These are phyloP conservation scores for Epirrhoe tristata DNA, from an alignment of 2,888 invertebrate genomes.

Conservation along the genomic window DNA sequence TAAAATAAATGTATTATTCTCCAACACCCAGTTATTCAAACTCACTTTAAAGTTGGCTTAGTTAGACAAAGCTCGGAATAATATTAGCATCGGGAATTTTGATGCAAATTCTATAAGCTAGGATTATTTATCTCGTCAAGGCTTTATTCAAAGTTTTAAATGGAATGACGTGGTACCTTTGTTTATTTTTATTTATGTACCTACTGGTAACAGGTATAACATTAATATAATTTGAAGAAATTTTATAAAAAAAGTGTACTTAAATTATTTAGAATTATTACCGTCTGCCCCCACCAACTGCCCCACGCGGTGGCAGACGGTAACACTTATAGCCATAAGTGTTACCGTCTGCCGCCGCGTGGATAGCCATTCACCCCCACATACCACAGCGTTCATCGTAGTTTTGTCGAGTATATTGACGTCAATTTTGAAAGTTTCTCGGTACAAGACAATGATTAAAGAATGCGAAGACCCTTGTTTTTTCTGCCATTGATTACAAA, in stretches of 20 bases:
- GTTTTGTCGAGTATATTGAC: background rate
- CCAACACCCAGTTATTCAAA: slow-evolving; percentile 8
- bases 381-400: no score
- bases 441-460: slow-evolving; percentile 21
- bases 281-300: no score
- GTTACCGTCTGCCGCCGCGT: no score
- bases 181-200: background rate
- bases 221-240: no score
- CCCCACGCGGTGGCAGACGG: no score
- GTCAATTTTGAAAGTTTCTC: background rate
- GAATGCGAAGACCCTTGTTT: slow-evolving; percentile 8
- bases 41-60: slow-evolving; percentile 13
- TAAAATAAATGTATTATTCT: background rate
- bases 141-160: background rate
- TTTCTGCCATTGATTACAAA: slow-evolving; percentile 30
- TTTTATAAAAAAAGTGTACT: no score
- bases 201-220: no score
- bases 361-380: no score
- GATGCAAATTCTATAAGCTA: slow-evolving; percentile 6
- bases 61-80: background rate
- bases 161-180: background rate
- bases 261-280: no score
- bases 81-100: slow-evolving; percentile 8
- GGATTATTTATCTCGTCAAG: background rate
- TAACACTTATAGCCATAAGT: no score